phyloP scores from a whole-genome alignment of 2,113 vertebrate genomes.

The Thoracochromis brauschi region DNA sequence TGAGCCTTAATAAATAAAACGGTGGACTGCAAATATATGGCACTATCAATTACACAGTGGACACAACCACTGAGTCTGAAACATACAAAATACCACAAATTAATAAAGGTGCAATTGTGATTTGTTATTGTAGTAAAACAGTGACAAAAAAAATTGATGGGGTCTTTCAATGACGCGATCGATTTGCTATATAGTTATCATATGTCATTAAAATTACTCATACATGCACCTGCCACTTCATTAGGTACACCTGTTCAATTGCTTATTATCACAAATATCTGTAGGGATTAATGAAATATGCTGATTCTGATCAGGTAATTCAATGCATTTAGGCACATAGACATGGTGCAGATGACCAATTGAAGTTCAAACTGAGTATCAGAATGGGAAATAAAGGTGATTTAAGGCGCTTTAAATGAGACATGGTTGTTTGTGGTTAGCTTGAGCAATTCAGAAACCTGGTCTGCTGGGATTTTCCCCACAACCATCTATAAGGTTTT shows the following conservation, averaged over 20 bases:
- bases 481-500: background rate
- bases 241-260: background rate
- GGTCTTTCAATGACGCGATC: background rate
- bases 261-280: background rate
- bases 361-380: background rate
- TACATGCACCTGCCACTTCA: background rate
- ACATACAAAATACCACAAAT: background rate
- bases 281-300: background rate
- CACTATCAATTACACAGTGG: background rate
- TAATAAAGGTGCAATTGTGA: background rate
- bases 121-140: background rate
- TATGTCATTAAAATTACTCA: background rate
- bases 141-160: background rate
- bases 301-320: background rate
- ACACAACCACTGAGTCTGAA: background rate
- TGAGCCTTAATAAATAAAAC: background rate
- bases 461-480: background rate
- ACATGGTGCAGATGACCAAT: rapidly evolving
- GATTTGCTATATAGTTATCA: background rate
- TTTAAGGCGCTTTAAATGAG: rapidly evolving
- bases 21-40: background rate
- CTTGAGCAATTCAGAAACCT: background rate
- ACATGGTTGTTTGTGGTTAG: background rate
- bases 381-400: background rate
- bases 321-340: background rate